Evolutionary conservation across 92 coral and sea anemone species (phyloP), one percentile per base, ranked within the genome.

Genomic region (Palythoa grandis): DNA sequence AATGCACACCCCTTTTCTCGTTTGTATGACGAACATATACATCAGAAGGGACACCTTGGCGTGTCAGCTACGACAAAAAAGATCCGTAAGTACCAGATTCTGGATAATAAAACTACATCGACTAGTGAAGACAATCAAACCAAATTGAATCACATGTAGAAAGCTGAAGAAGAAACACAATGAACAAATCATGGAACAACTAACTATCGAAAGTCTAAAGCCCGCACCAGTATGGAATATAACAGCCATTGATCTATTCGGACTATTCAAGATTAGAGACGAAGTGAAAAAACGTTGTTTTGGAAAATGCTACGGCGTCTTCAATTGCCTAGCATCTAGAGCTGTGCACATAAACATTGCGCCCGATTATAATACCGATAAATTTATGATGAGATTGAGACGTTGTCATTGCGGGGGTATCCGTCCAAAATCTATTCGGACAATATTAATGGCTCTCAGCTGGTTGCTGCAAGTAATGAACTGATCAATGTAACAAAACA

Each of bases 381-480:
- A 68, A 22, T 72, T 84, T 57, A 76, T 84, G 53, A 84, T 84
- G 88, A 82, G 52, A 5, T 40, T 72, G 22, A 58, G 88, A 86
- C 19, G 83, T 78, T 79, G 15, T 56, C 76, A 67, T 70, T 76
- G 48, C 43, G 91, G 57, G 84, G 91, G 38, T 86, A 70, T 58
- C 93, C 93, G 19, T 69, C 68, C 66, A 84, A 85, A 78, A 52
- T 89, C 35, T 70, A 43, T 24, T 90, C 93, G 17, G 93, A 90
- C 83, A n/a, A n/a, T n/a, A n/a, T n/a, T n/a, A 76, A 75, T 23
- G 93, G 89, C 35, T 50, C 91, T 52, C 93, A 91, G 61, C 87
- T 91, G 19, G 93, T 86, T 38, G 87, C 91, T 52, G 91, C 91
- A 50, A 83, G 85, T 67, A 74, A 90, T 24, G 91, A 88, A 77